Percentiles rank a stretch among this genome's conserved stretches.
Evolutionary conservation across 1,140 invertebrate species (phyloP).

Genomic region (Drosophila asahinai): DNA sequence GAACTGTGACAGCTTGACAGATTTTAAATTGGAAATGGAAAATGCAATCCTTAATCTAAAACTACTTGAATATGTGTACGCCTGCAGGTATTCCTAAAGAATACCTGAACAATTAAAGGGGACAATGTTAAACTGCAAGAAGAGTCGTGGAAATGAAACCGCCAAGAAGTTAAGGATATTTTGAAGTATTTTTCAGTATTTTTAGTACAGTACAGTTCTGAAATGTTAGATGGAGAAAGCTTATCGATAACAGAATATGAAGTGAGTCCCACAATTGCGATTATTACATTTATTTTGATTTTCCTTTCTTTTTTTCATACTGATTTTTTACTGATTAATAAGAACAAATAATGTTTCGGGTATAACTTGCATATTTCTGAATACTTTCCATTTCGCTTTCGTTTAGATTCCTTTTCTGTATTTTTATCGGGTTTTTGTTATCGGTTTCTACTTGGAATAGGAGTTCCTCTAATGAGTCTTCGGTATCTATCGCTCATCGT

Average conservation of each 20-base stretch:
- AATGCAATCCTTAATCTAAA: slow-evolving; percentile 17
- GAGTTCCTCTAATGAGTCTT: slow-evolving; percentile 40
- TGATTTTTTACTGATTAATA: slow-evolving; percentile 7
- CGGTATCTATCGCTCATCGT: slow-evolving; percentile 16
- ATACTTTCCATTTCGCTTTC: not conserved
- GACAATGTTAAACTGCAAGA: too few relatives aligned
- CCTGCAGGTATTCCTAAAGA: slow-evolving; percentile 2
- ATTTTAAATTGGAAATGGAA: not conserved
- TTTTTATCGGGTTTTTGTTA: slow-evolving; percentile 18
- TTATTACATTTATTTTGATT: slow-evolving; percentile 42
- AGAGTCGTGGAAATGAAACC: not conserved
- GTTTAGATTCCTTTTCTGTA: not conserved
- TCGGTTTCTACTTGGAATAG: slow-evolving; percentile 39
- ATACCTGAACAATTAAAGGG: slow-evolving; percentile 2
- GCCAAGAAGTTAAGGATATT: not conserved
- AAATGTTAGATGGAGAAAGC: not conserved
- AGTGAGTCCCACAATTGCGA: slow-evolving; percentile 35
- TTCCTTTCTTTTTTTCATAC: slow-evolving; percentile 1
- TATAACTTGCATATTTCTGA: slow-evolving; percentile 33
- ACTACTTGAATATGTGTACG: slow-evolving; percentile 13
- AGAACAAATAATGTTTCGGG: slow-evolving; percentile 25
- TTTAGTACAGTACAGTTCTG: not conserved
- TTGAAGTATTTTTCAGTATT: not conserved
- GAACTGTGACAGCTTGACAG: not conserved
- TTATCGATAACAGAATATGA: not conserved